These are phyloP conservation scores for Tetragonula carbonaria DNA, from an alignment of 2,888 invertebrate genomes.

Conservation along the genomic window DNA sequence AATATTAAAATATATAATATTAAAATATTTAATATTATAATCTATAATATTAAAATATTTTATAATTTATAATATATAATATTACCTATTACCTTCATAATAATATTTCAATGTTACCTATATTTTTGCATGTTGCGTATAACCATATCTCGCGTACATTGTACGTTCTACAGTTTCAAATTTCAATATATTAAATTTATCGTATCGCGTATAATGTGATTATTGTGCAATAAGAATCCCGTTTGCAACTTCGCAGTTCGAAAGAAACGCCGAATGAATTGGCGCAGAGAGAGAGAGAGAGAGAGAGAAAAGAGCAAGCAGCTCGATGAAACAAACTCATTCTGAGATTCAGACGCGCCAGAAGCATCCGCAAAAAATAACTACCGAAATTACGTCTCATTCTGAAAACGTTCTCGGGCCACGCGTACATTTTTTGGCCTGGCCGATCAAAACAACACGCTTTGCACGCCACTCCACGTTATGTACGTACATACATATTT, in stretches of 20 bases:
- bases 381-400: conserved; percentile 45
- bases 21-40: no score
- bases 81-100: no score
- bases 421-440: conserved; percentile 34
- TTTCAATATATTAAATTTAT: no score
- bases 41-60: no score
- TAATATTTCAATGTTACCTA: no score
- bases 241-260: not conserved
- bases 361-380: conserved; percentile 48
- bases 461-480: not conserved
- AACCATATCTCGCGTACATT: no score
- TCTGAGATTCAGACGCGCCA: conserved; percentile 28
- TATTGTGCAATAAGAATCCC: not conserved
- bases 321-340: conserved; percentile 6
- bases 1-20: no score
- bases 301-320: not conserved
- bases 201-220: no score
- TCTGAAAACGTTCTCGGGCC: conserved; percentile 15
- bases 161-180: no score
- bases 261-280: not conserved
- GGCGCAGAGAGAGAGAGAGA: not conserved
- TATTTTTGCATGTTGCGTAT: no score
- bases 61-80: no score
- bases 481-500: no score
- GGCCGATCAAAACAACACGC: conserved; percentile 22